Conservation (phyloP, 2,797 vertebrate genomes). For the Lithobates sylvaticus region DNA sequence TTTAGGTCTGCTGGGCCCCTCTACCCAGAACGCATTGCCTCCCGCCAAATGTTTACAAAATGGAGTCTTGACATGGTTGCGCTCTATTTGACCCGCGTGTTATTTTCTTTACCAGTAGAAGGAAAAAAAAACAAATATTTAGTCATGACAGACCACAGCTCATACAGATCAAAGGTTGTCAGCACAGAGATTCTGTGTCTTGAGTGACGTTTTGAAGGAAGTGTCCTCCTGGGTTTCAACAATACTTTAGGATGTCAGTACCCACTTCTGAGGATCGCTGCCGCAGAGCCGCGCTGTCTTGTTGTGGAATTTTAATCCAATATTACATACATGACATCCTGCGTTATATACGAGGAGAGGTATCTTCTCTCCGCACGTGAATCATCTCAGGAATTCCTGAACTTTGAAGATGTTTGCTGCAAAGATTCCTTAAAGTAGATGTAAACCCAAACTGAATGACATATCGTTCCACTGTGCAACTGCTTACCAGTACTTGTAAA, state of each 20-base stretch:
- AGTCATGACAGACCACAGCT: not conserved
- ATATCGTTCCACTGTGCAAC: too few species aligned
- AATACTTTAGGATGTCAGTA: not conserved
- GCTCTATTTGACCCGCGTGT: not conserved
- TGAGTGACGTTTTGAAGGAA: constrained; percentile 6
- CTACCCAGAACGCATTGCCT: not conserved
- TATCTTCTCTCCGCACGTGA: not conserved
- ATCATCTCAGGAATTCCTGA: not conserved
- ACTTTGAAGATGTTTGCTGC: not conserved
- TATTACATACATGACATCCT: constrained; percentile 7
- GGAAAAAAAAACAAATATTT: not conserved
- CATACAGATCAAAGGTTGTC: constrained; percentile 26
- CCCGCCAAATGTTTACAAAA: not conserved
- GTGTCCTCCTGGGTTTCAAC: not conserved
- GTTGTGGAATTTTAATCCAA: constrained; percentile 7
- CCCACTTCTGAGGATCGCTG: not conserved
- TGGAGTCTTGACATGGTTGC: not conserved
- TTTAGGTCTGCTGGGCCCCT: not conserved
- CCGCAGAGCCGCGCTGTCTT: not conserved
- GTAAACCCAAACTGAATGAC: too few species aligned
- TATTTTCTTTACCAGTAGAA: not conserved
- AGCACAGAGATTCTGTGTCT: not conserved
- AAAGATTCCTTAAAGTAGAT: not conserved
- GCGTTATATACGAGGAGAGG: not conserved
- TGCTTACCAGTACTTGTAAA: too few species aligned